phyloP scores from a whole-genome alignment of 1,140 invertebrate species.

The Drosophila prosaltans region DNA sequence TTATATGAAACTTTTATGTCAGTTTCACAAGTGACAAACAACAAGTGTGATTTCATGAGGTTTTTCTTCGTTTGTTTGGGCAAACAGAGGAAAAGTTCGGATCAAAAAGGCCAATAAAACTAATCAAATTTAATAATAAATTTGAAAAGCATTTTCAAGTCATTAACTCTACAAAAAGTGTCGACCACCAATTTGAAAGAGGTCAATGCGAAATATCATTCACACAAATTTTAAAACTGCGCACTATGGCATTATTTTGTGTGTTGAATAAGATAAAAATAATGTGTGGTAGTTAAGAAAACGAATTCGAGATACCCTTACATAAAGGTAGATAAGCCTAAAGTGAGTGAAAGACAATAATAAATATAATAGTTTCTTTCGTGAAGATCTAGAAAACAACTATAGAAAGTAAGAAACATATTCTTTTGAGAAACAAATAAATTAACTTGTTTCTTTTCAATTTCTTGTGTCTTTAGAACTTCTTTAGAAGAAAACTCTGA shows the following conservation, averaged over 20 bases:
- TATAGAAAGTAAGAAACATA: no score
- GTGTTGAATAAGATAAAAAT: background rate
- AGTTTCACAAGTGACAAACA: constrained; percentile 29
- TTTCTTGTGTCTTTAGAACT: no score
- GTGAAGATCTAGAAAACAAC: no score
- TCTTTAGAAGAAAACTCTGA: no score
- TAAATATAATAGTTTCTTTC: no score
- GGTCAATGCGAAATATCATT: constrained; percentile 49
- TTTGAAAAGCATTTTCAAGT: constrained; percentile 29
- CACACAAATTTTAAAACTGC: constrained; percentile 36
- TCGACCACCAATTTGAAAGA: constrained; percentile 41
- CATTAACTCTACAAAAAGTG: constrained; percentile 50
- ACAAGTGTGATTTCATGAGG: constrained; percentile 6
- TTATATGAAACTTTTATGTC: constrained; percentile 44
- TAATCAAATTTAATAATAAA: constrained; percentile 1
- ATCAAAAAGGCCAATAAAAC: background rate
- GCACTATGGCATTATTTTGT: constrained; percentile 22
- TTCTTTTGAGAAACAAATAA: no score
- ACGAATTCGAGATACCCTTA: no score
- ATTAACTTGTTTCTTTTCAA: no score
- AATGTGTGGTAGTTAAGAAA: no score
- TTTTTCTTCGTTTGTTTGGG: constrained; percentile 14
- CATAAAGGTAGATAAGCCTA: no score
- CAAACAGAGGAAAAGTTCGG: constrained; percentile 1
- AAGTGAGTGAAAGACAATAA: no score